phyloP scores from a whole-genome alignment of 2,888 invertebrate genomes.

The Leucoptera coffeella region DNA sequence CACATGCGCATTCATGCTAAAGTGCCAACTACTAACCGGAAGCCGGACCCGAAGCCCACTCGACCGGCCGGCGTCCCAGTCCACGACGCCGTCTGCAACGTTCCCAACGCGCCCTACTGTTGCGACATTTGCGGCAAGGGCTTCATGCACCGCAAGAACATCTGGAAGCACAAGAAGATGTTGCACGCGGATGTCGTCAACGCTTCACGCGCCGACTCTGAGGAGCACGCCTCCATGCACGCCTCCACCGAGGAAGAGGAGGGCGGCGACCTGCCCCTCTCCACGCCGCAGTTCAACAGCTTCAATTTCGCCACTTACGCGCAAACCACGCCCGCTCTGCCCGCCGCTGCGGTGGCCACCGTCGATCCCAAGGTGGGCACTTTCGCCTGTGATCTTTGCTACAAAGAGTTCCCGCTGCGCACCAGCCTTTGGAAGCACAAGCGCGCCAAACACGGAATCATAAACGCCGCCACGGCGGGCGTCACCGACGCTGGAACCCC shows the following conservation, averaged over 20 bases:
- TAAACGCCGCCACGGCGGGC: constrained; percentile 18
- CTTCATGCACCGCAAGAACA: constrained; percentile 49
- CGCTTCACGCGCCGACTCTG: constrained; percentile 40
- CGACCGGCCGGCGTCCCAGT: constrained; percentile 37
- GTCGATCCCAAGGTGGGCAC: not conserved
- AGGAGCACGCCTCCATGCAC: constrained; percentile 45
- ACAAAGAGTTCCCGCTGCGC: constrained; percentile 35
- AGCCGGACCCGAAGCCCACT: constrained; percentile 28
- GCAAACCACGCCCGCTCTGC: constrained; percentile 14
- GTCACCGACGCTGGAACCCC: constrained; percentile 5
- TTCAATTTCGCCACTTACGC: constrained; percentile 32
- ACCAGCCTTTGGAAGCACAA: constrained; percentile 47
- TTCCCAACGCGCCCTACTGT: constrained; percentile 45
- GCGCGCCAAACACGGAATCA: constrained; percentile 42
- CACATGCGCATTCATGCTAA: constrained; percentile 50
- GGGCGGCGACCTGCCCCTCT: constrained; percentile 31
- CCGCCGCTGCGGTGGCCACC: constrained; percentile 8
- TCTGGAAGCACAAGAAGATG: constrained; percentile 51
- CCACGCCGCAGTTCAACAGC: constrained; percentile 46
- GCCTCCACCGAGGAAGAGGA: constrained; percentile 47
- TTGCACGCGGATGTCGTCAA: constrained; percentile 38
- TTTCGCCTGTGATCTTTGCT: constrained; percentile 39
- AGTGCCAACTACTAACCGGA: constrained; percentile 43
- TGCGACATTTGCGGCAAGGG: constrained; percentile 63
- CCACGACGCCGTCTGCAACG: constrained; percentile 28